Evolutionary conservation across 2,888 invertebrate species (phyloP), one percentile per base, ranked within the genome.

Genomic region (Cephus nigrinus): DNA sequence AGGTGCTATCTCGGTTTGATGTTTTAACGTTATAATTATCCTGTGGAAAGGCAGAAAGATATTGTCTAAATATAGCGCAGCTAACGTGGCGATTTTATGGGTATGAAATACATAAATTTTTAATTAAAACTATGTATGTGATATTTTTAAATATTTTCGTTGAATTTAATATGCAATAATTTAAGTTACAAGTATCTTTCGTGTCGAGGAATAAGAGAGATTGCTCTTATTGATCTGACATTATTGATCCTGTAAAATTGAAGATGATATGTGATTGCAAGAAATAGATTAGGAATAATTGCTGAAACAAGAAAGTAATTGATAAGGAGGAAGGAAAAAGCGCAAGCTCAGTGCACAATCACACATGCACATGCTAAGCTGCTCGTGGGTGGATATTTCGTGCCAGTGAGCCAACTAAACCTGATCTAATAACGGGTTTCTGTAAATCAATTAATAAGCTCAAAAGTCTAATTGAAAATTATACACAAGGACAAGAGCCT

Each of bases 281-380:
- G 73, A 74, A 73, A n/a, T 36, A 75, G 15, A 73, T 71, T n/a
- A 74, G 9, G 12, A 32, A 74, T 76, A 69, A 69, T 75, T 12
- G 55, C 69, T 68, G 69, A 73, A 76, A 76, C 68, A 73, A 36
- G 34, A 15, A 33, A 75, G 68, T 72, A 74, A 68, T n/a, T 33
- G 69, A 23, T 76, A 12, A 35, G 12, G 74, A 35, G 68, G 76
- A 75, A 68, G 76, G 79, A 80, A 80, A 77, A 81, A 86, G 86
- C 86, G 75, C 40, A 84, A 81, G 84, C 82, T 81, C 81, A 75
- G 74, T 74, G 78, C 78, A 78, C 76, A 78, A 74, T 75, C 78
- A 78, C 78, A 68, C 88, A 87, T 87, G 87, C 88, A 81, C 88
- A 88, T 88, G 88, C 88, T 69, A 82, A 84, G 81, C 83, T 83